A percentile compares a stretch with the other conserved stretches of the same genome.
Conservation (phyloP, 2,113 vertebrate species). For the Microcebus tavaratra region DNA sequence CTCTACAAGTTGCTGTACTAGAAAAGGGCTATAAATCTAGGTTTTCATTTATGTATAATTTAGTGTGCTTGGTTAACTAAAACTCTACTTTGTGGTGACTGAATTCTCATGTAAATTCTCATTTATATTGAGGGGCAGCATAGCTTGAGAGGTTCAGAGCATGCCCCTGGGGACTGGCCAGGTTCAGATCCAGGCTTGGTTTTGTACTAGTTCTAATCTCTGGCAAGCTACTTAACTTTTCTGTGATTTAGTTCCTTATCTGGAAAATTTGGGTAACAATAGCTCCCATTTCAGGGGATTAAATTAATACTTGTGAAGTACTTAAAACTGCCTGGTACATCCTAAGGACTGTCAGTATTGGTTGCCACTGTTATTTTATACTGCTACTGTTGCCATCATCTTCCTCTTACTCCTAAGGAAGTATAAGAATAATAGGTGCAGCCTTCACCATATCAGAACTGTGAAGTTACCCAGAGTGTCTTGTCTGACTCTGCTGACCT, state of each 20-base stretch:
- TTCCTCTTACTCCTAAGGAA: not conserved
- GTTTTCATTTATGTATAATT: not conserved
- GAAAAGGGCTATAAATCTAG: not conserved
- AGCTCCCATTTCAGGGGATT: not conserved
- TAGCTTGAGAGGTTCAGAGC: not conserved
- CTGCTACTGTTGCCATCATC: accelerated
- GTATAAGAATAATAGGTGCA: not conserved
- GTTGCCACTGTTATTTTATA: accelerated
- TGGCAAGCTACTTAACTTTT: not conserved
- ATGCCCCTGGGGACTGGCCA: not conserved
- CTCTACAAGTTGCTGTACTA: not conserved
- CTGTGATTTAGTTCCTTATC: not conserved
- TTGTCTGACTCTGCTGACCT: not conserved
- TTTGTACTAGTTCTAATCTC: not conserved
- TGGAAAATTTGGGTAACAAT: not conserved
- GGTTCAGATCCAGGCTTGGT: not conserved
- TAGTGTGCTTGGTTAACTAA: not conserved
- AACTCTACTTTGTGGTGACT: not conserved
- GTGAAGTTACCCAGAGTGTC: not conserved
- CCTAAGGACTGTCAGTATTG: not conserved
- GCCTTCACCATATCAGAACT: not conserved
- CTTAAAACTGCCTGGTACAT: not conserved
- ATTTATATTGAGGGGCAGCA: not conserved
- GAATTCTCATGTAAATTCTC: not conserved
- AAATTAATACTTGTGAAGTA: not conserved